phyloP scores from a whole-genome alignment of 2,113 vertebrate species.

The Fregetta grallaria region DNA sequence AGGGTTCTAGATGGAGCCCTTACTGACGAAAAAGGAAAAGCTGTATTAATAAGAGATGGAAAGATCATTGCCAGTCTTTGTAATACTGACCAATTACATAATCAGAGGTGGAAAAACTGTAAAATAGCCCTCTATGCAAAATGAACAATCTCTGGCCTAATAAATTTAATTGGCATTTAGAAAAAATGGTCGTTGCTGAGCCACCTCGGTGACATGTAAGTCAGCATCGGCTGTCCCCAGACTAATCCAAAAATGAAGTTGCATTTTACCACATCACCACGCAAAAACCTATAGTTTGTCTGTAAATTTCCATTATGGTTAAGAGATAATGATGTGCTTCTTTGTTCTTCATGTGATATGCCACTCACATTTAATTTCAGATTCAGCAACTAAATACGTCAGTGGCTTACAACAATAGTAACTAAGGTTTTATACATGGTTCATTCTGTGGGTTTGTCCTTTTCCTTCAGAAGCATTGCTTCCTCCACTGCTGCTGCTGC shows the following conservation, averaged over 20 bases:
- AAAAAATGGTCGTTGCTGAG: neutral
- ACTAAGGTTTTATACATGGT: constrained; percentile 8
- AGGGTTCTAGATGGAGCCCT: neutral
- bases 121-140: neutral
- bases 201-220: neutral
- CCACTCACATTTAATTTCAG: neutral
- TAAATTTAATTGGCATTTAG: neutral
- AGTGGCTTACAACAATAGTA: neutral
- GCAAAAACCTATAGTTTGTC: neutral
- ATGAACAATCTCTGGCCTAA: neutral
- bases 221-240: neutral
- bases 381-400: neutral
- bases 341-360: neutral
- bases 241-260: neutral
- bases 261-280: neutral
- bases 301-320: neutral
- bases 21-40: neutral
- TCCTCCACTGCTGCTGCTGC: neutral
- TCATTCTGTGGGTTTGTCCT: neutral
- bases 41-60: neutral
- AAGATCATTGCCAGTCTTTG: neutral
- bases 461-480: neutral
- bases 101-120: neutral
- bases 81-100: neutral
- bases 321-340: neutral